Conservation (phyloP, 2,113 vertebrate genomes). For the Rissa tridactyla region DNA sequence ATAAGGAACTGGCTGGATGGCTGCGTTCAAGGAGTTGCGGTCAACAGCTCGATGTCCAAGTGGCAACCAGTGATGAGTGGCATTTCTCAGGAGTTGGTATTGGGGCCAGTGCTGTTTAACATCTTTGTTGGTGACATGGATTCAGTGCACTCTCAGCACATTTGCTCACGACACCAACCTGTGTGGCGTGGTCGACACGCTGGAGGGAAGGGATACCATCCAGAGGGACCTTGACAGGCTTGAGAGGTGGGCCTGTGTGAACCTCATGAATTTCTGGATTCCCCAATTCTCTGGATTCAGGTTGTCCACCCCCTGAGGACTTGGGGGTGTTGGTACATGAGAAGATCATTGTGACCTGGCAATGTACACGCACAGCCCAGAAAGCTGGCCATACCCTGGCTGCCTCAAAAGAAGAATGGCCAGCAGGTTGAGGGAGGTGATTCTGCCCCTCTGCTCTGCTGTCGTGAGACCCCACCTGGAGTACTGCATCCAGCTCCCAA, state of each 20-base stretch:
- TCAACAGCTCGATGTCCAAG: not conserved
- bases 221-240: not conserved
- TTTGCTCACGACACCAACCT: not conserved
- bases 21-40: too few relatives aligned
- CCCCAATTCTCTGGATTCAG: too few relatives aligned
- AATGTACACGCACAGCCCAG: not conserved
- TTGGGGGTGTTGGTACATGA: not conserved
- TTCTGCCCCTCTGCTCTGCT: not conserved
- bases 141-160: not conserved
- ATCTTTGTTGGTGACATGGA: not conserved
- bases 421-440: not conserved
- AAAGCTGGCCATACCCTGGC: not conserved
- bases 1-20: not conserved
- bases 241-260: not conserved
- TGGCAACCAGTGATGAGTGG: not conserved
- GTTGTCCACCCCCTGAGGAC: not conserved
- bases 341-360: not conserved
- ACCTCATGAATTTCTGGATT: not conserved
- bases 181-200: not conserved
- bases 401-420: not conserved
- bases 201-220: not conserved
- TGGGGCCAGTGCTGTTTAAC: not conserved
- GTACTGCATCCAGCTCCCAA: not conserved
- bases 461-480: not conserved
- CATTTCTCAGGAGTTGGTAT: not conserved